A percentile compares a stretch with the other conserved stretches of the same genome.
These are phyloP conservation scores for Pyrrhosoma nymphula DNA, from an alignment of 2,888 invertebrate species.

Conservation along the genomic window DNA sequence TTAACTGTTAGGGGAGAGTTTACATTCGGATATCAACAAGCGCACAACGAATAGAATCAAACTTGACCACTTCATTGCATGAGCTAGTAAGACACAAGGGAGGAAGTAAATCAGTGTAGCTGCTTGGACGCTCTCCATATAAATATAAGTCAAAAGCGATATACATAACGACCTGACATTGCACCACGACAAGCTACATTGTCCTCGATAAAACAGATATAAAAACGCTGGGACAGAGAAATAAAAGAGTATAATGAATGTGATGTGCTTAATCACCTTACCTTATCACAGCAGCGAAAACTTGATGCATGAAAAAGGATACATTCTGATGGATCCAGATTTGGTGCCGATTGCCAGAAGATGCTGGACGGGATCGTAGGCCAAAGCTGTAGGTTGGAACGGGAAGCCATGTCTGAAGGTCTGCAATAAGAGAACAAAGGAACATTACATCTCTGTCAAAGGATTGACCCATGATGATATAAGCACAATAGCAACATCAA, in stretches of 20 bases:
- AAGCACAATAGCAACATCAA: no score
- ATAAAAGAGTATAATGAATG: not conserved
- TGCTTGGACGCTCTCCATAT: no score
- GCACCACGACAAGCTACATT: no score
- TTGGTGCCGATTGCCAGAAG: slow-evolving; percentile 98
- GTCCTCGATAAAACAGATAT: no score
- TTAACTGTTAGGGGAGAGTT: no score
- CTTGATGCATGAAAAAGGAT: slow-evolving; percentile 84
- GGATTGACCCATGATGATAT: not conserved
- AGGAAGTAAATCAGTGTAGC: no score
- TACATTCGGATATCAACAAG: no score
- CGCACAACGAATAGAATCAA: no score
- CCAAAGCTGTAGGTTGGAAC: slow-evolving; percentile 96
- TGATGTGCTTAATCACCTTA: not conserved
- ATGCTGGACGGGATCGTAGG: slow-evolving; percentile 98
- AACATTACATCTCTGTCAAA: not conserved
- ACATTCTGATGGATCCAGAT: slow-evolving; percentile 96
- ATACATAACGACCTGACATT: no score
- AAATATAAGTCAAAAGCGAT: no score
- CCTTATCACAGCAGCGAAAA: not conserved
- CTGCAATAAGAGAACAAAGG: slow-evolving; percentile 82
- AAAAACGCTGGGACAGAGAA: not conserved
- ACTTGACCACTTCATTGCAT: no score
- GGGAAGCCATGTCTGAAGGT: slow-evolving; percentile 99
- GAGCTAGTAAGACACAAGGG: no score